These are phyloP conservation scores for Lamellibrachia luymesi DNA, from an alignment of 1,140 invertebrate genomes.

Conservation along the genomic window DNA sequence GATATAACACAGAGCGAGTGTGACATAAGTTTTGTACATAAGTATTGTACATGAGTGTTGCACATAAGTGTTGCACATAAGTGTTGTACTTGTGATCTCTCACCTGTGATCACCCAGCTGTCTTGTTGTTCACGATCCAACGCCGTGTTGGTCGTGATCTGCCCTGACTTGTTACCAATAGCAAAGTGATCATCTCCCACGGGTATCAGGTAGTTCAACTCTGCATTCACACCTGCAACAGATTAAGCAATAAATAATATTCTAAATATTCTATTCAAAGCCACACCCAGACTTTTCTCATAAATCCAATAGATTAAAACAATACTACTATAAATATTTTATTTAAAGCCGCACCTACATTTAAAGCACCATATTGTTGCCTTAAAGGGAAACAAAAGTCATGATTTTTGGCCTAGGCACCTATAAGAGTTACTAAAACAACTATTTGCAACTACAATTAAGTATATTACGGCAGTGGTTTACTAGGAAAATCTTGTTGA, in stretches of 20 bases:
- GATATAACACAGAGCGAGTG: no score
- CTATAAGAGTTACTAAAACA: no score
- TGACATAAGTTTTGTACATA: no score
- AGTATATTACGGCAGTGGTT: no score
- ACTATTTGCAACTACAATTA: no score
- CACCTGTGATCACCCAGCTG: conserved; percentile 20
- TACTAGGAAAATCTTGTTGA: no score
- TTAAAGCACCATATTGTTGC: background rate
- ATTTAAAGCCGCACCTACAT: background rate
- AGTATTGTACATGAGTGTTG: no score
- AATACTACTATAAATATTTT: background rate
- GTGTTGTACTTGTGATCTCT: background rate
- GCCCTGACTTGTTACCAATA: conserved; percentile 83
- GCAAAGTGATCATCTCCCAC: conserved; percentile 74
- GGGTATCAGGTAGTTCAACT: conserved; percentile 61
- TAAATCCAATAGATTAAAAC: no score
- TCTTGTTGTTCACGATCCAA: conserved; percentile 71
- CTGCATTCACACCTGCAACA: conserved; percentile 51
- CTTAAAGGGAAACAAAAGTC: no score
- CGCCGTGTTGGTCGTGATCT: conserved; percentile 82
- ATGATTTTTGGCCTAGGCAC: no score
- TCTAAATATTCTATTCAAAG: background rate
- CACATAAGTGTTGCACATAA: no score
- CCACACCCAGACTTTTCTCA: background rate
- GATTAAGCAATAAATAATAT: background rate